Evolutionary conservation across 2,113 vertebrate genomes (phyloP), one percentile per base, ranked within the genome.

Genomic region (Pygoscelis adeliae): DNA sequence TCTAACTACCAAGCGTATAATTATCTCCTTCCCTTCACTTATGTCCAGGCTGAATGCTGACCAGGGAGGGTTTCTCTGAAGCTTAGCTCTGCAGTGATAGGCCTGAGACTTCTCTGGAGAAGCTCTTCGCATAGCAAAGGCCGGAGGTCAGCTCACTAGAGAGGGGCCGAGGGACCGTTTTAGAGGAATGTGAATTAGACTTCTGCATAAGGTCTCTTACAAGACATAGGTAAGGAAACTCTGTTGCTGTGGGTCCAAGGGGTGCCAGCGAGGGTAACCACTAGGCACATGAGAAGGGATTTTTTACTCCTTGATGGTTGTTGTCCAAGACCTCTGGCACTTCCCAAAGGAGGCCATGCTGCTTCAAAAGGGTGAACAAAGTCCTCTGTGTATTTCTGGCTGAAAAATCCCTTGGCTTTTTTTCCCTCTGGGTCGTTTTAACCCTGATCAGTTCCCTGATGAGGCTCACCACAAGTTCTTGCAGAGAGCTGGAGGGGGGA

Each of bases 261-360:
- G 5, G 3, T 73, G 19, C 5, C 36, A 29, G 13, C 0, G 2
- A 30, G 6, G 38, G 20, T 9, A 27, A 61, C 15, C 8, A 38
- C 19, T 27, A 46, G 50, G 36, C 50, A 27, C 4, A 8, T 0
- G 6, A 62, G 18, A 71, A 93, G 8, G 36, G 20, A 0, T 9
- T 29, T 63, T 92, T 71, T 15, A 29, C 9, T 84, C 19, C 15
- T 55, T 30, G 34, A 10, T 52, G 19, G 15, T 18, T 1, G 0
- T 8, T 74, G 13, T 61, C 50, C 59, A 30, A 36, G 30, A 23
- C 12, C 36, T 65, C 12, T 47, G 62, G 6, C 5, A 62, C 10
- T 79, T 76, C 23, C 36, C 55, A 79, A 61, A 69, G 23, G 19
- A 46, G 13, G 18, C 23, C 14, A 1, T 18, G 20, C 11, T 72